Base-by-base conservation (phyloP, 2,113 vertebrate genomes). In the Hydrolagus affinis region DNA sequence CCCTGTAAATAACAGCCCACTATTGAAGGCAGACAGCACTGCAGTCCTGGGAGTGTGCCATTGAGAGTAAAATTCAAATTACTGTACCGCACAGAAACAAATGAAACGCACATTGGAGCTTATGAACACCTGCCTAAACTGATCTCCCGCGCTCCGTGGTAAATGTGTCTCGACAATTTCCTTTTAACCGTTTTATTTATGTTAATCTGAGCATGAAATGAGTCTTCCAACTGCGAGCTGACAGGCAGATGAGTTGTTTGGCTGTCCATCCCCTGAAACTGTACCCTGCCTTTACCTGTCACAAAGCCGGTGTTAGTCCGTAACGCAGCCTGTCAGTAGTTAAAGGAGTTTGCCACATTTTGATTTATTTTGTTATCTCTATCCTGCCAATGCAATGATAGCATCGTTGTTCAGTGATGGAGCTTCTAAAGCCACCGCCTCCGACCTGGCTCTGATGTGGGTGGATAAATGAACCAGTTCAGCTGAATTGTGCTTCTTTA, bases 121-220 rank as follows among this genome's bases (percentile, higher is more conserved):
- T 59, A 60, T 78, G 21, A 60, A 59, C 60, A 60, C n/a, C n/a
- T 78, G 75, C 60, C 75, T 11, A 62, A 59, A 78, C 6, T 60
- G 21, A 78, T 78, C 23, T 78, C 25, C 21, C 1, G 21, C 60
- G 21, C 25, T 60, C 60, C 75, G 60, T 57, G 57, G 23, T 78
- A 25, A 62, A 78, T 78, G 60, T n/a, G 23, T 78, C 25, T 60
- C 60, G 75, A 60, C 56, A 78, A 12, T 44, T 78, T 76, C 44
- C 74, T 57, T 78, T 78, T 78, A n/a, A 78, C 57, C 60, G 60
- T 77, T 59, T 80, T 62, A 62, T 80, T 80, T 64, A 25, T 64
- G 15, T 80, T 80, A 80, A 64, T 64, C 7, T 80, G 64, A 80
- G n/a, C 59, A 80, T 80, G 59, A 80, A 80, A 80, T 80, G 23